Conservation (phyloP, 2,888 invertebrate genomes). For the Pelosia muscerda region DNA sequence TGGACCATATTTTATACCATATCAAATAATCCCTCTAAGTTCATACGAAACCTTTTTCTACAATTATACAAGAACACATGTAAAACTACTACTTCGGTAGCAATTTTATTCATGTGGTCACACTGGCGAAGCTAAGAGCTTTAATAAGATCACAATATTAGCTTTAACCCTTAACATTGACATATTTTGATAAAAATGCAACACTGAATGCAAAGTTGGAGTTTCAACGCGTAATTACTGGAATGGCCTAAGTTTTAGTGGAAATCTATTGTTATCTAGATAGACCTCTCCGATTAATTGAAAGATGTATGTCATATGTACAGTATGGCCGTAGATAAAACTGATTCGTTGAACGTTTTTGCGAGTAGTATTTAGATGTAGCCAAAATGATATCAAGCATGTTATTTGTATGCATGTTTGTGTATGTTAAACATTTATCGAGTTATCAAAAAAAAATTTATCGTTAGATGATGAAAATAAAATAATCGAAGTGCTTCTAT, state of each 20-base stretch:
- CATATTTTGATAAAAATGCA: slow-evolving; percentile 64
- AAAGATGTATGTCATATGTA: slow-evolving; percentile 70
- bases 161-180: slow-evolving; percentile 62
- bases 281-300: slow-evolving; percentile 63
- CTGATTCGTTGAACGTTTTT: slow-evolving; percentile 78
- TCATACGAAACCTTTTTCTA: slow-evolving; percentile 42
- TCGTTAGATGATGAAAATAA: slow-evolving; percentile 76
- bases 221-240: slow-evolving; percentile 49
- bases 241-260: slow-evolving; percentile 78
- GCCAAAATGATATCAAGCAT: slow-evolving; percentile 74
- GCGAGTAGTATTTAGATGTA: slow-evolving; percentile 80
- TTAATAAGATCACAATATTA: slow-evolving; percentile 65
- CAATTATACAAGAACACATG: slow-evolving; percentile 44
- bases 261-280: slow-evolving; percentile 72
- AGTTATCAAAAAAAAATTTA: slow-evolving; percentile 81
- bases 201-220: slow-evolving; percentile 48
- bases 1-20: slow-evolving; percentile 54
- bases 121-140: slow-evolving; percentile 68
- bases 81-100: slow-evolving; percentile 46
- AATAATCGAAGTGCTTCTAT: slow-evolving; percentile 72
- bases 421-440: slow-evolving; percentile 77
- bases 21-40: slow-evolving; percentile 40
- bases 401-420: slow-evolving; percentile 77
- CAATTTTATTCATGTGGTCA: slow-evolving; percentile 44
- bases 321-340: slow-evolving; percentile 72